A percentile compares a stretch with the other conserved stretches of the same genome.
These are phyloP conservation scores for Nebria brevicollis DNA, from an alignment of 2,888 invertebrate genomes.

Conservation along the genomic window DNA sequence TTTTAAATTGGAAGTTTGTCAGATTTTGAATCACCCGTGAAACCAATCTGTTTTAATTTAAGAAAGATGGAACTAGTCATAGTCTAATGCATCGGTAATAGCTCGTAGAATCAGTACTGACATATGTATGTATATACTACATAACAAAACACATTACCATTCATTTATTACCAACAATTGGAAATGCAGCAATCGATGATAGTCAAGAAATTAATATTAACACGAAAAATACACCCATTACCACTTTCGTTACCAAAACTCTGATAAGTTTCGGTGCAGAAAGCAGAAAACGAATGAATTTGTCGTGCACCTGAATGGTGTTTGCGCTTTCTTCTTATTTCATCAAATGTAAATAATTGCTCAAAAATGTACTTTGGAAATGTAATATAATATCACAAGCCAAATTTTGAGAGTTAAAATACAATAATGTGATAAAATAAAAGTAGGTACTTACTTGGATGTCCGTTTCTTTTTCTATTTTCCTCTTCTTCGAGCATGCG, in stretches of 20 bases:
- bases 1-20: conserved; percentile 44
- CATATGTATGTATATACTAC: not conserved
- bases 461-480: conserved; percentile 71
- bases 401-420: not conserved
- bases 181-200: too few species aligned
- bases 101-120: not conserved
- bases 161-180: too few species aligned
- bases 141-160: not conserved
- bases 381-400: too few species aligned
- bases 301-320: too few species aligned
- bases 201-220: too few species aligned
- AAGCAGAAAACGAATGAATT: too few species aligned
- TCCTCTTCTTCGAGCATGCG: conserved; percentile 89
- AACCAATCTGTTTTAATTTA: conserved; percentile 35
- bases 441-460: conserved; percentile 67
- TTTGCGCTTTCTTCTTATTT: too few species aligned
- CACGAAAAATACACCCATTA: too few species aligned
- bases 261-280: too few species aligned
- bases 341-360: too few species aligned
- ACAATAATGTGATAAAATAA: not conserved
- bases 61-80: conserved; percentile 3
- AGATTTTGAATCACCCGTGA: conserved; percentile 39
- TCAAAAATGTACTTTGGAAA: too few species aligned
- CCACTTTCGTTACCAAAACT: too few species aligned
- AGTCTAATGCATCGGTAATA: conserved; percentile 5